Percentiles rank a stretch among this genome's conserved stretches.
Evolutionary conservation across 1,140 invertebrate species (phyloP).

Genomic region (Diorhabda carinulata): DNA sequence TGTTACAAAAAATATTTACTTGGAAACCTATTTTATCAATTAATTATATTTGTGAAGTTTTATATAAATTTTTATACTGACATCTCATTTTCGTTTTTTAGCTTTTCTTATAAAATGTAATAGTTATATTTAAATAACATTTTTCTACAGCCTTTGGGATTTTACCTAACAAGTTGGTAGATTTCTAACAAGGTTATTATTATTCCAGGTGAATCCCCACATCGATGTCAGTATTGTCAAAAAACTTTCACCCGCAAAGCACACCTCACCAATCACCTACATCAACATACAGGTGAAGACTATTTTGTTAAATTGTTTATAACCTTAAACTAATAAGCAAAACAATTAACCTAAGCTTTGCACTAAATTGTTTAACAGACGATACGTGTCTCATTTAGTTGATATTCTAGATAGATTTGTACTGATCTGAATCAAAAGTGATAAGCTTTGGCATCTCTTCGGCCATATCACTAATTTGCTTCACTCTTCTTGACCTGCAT

Average conservation of each 20-base stretch:
- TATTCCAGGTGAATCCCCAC: conserved; percentile 73
- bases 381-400: too few species aligned
- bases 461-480: too few species aligned
- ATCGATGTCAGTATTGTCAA: conserved; percentile 75
- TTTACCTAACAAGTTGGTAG: background rate
- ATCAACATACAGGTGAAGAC: conserved; percentile 62
- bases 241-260: conserved; percentile 80
- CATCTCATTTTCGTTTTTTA: too few species aligned
- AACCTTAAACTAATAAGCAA: too few species aligned
- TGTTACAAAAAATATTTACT: background rate
- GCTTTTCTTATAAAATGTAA: too few species aligned
- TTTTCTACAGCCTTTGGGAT: background rate
- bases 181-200: background rate
- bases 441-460: too few species aligned
- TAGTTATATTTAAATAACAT: background rate
- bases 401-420: too few species aligned
- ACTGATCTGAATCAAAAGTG: too few species aligned
- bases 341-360: too few species aligned
- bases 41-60: background rate
- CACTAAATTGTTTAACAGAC: too few species aligned
- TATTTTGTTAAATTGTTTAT: background rate
- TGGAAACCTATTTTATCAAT: background rate
- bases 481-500: too few species aligned
- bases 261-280: conserved; percentile 73
- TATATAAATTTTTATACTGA: background rate